phyloP scores from a whole-genome alignment of 92 coral and sea anemone species.

The Blastomussa wellsi region DNA sequence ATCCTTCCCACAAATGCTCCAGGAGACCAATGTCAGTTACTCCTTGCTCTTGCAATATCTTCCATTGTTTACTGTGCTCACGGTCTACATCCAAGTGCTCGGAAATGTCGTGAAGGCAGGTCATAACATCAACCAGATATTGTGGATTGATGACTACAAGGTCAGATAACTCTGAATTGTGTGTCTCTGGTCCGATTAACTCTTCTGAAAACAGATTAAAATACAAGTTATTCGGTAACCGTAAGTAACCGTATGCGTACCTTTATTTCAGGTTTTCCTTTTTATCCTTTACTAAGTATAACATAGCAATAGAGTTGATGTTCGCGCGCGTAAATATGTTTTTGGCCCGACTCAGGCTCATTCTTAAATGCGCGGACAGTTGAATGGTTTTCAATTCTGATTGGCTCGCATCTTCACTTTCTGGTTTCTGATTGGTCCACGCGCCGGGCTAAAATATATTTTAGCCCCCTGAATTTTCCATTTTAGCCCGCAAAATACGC shows the following conservation, averaged over 20 bases:
- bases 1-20: slow-evolving; percentile 49
- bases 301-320: no score
- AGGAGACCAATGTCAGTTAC: slow-evolving; percentile 41
- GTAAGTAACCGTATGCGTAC: neutral
- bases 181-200: slow-evolving; percentile 35
- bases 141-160: slow-evolving; percentile 68
- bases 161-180: slow-evolving; percentile 23
- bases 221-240: neutral
- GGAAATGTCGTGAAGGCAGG: slow-evolving; percentile 65
- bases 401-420: no score
- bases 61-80: slow-evolving; percentile 42
- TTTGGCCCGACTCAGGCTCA: no score
- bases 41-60: slow-evolving; percentile 44
- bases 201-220: slow-evolving; percentile 37
- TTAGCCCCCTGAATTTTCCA: no score
- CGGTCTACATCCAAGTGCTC: slow-evolving; percentile 35
- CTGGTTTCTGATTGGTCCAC: no score
- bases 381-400: no score
- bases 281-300: neutral
- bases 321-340: no score
- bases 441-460: no score
- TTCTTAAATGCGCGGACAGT: no score
- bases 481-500: no score
- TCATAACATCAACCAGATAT: slow-evolving; percentile 74
- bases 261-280: neutral